Evolutionary conservation across 2,113 vertebrate genomes (phyloP), one percentile per base, ranked within the genome.

Genomic region (Nannobrachium achirus): DNA sequence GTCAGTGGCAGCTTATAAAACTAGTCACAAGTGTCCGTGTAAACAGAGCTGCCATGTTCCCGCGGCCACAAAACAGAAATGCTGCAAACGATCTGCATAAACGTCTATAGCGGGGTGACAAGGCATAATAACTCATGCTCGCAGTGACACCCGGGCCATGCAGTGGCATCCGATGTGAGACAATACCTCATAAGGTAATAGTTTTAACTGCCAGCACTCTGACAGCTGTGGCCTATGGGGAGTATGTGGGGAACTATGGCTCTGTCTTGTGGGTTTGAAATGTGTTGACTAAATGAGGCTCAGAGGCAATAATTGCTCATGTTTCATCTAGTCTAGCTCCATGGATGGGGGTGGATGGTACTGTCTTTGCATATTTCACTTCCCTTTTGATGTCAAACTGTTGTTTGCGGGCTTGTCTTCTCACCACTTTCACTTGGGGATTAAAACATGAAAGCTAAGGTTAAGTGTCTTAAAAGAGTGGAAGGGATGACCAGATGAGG

Each of bases 361-460:
- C 60, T 20, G 64, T 56, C 66, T 71, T n/a, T 59, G 66, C 25
- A 71, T 66, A 81, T 64, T 46, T 73, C 46, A 40, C 49, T 50
- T 75, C 6, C 38, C 58, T 73, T 88, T 81, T 86, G 74, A 87
- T 80, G 90, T 88, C 82, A 73, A 81, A 84, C 66, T 69, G n/a
- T 66, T 38, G 45, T 71, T 83, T 76, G 53, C 71, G 66, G 25
- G 76, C 71, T 73, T 45, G 68, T 76, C 76, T 80, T 82, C 70
- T 74, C 39, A 58, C 44, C 39, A 58, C 44, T 70, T 60, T 82
- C 63, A 85, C 86, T 82, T 77, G 56, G 66, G 25, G 51, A 50
- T 61, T 66, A 45, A n/a, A 10, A 68, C 53, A 55, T 39, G 18
- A 38, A 56, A 49, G 51, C 64, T 25, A 11, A 63, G 55, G 58